These are phyloP conservation scores for Callithrix jacchus DNA, from an alignment of 2,113 vertebrate genomes.

Conservation along the genomic window DNA sequence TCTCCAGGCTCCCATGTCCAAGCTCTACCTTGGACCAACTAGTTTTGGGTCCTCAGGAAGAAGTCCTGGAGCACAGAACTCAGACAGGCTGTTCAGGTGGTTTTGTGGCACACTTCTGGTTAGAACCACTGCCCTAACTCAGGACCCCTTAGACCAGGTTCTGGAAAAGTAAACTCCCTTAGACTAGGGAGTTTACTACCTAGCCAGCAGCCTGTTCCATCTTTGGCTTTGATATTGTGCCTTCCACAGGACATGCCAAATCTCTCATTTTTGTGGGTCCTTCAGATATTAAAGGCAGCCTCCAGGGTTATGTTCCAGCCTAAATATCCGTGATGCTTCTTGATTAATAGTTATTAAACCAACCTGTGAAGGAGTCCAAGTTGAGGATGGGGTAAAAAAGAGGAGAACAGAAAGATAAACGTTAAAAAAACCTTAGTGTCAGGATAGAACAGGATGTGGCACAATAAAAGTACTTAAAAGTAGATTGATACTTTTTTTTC, in stretches of 20 bases:
- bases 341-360: slow-evolving; percentile 9
- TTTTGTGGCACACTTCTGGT: background rate
- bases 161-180: background rate
- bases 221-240: background rate
- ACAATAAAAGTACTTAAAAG: background rate
- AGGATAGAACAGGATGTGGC: background rate
- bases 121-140: background rate
- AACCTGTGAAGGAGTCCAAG: background rate
- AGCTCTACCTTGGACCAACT: background rate
- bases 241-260: background rate
- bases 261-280: background rate
- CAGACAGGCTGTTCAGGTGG: background rate
- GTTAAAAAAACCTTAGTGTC: background rate
- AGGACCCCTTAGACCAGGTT: background rate
- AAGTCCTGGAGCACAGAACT: background rate
- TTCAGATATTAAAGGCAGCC: background rate
- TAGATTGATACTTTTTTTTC: background rate
- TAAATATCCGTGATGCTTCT: background rate
- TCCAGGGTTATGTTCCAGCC: background rate
- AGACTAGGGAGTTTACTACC: background rate
- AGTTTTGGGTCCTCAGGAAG: background rate
- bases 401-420: background rate
- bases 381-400: background rate
- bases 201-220: background rate
- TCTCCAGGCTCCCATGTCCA: background rate